These are phyloP conservation scores for Myotis myotis DNA, from an alignment of 2,797 vertebrate species.

Conservation along the genomic window DNA sequence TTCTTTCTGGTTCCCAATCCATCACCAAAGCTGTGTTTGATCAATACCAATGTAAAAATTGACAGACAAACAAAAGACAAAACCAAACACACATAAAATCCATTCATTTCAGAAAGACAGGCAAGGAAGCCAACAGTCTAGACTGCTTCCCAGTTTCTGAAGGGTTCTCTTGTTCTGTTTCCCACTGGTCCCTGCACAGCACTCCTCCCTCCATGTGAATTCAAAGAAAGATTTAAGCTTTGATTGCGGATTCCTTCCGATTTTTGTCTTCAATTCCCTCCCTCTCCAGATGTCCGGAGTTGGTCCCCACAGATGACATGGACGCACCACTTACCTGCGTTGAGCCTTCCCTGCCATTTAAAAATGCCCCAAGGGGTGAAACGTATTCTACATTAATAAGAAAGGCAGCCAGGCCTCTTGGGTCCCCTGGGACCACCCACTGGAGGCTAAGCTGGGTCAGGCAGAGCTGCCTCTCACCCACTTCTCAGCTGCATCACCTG, in stretches of 20 bases:
- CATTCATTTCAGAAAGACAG: background rate
- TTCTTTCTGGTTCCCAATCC: background rate
- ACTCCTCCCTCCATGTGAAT: background rate
- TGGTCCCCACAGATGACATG: background rate
- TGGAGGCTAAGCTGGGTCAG: background rate
- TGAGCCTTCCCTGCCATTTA: background rate
- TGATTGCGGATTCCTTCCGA: background rate
- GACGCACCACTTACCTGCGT: background rate
- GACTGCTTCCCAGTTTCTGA: background rate
- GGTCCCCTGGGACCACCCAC: no score
- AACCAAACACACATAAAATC: background rate
- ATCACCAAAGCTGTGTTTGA: background rate
- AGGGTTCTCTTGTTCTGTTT: background rate
- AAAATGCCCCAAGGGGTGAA: background rate
- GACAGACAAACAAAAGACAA: background rate
- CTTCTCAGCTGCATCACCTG: rapidly evolving
- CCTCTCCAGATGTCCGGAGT: background rate
- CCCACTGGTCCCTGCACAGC: background rate
- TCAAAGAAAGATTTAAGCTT: background rate
- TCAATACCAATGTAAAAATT: background rate
- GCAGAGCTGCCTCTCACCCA: background rate
- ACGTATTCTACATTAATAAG: background rate
- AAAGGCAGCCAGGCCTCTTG: background rate
- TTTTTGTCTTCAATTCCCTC: background rate
- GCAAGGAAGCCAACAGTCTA: background rate